phyloP scores from a whole-genome alignment of 2,113 vertebrate genomes.

The Bombycilla garrulus region DNA sequence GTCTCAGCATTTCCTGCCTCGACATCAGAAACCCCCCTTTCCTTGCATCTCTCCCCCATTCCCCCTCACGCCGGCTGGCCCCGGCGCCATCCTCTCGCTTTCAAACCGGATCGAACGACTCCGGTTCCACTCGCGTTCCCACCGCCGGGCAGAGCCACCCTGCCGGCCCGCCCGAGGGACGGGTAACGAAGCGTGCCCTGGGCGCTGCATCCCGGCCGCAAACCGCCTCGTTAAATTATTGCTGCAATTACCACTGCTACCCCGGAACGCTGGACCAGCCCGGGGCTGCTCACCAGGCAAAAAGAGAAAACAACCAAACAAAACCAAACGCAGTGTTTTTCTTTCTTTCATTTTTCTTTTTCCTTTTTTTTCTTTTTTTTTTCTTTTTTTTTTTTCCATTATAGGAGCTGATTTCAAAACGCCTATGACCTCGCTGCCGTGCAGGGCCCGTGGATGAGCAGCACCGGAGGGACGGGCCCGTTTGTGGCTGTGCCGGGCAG shows the following conservation, averaged over 20 bases:
- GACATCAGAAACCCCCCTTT: not conserved
- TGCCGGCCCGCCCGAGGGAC: not conserved
- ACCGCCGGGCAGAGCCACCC: not conserved
- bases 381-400: not conserved
- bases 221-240: not conserved
- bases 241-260: not conserved
- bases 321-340: not conserved
- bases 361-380: not conserved
- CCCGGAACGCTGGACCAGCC: too few species aligned
- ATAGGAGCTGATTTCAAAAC: not conserved
- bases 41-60: too few species aligned
- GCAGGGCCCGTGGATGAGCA: not conserved
- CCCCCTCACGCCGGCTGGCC: not conserved
- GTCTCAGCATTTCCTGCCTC: not conserved
- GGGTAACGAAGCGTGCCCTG: not conserved
- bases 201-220: not conserved
- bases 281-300: not conserved
- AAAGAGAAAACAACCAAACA: not conserved
- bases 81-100: not conserved
- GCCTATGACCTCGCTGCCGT: not conserved
- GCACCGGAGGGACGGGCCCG: too few species aligned
- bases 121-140: not conserved
- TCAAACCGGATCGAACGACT: not conserved
- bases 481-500: not conserved
- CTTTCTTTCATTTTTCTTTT: rapidly evolving